Percentiles rank a stretch among this genome's conserved stretches.
Evolutionary conservation across 2,113 vertebrate species (phyloP).

Genomic region (Leucopsar rothschildi): DNA sequence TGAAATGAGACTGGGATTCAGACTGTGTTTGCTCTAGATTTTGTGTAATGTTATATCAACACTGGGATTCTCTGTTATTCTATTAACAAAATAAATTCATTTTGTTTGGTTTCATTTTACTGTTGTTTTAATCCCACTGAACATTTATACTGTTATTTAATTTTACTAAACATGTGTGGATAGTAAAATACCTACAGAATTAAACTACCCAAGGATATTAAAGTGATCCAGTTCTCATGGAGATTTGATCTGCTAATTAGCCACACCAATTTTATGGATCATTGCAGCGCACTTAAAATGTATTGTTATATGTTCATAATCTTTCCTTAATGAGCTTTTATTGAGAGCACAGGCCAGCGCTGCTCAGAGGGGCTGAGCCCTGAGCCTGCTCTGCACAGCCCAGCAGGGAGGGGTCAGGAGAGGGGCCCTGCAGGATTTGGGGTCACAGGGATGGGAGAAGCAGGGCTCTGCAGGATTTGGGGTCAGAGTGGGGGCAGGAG

Average conservation of each 20-base stretch:
- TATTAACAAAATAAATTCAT: constrained; percentile 83
- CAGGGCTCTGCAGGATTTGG: background rate
- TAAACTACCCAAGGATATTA: constrained; percentile 76
- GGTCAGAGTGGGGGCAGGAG: background rate
- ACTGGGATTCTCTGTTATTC: constrained; percentile 79
- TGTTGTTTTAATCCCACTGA: constrained; percentile 79
- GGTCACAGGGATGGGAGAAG: background rate
- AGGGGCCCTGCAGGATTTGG: background rate
- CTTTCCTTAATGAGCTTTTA: constrained; percentile 81
- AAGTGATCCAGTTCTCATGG: constrained; percentile 74
- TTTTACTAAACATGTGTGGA: constrained; percentile 78
- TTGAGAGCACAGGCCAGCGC: constrained; percentile 70
- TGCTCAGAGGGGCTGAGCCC: background rate
- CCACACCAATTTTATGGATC: constrained; percentile 82
- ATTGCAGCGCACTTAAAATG: constrained; percentile 79
- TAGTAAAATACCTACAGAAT: constrained; percentile 78
- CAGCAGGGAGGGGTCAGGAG: background rate
- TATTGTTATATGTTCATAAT: constrained; percentile 81
- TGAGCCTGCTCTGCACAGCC: background rate
- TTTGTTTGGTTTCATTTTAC: constrained; percentile 83
- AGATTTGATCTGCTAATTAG: constrained; percentile 85
- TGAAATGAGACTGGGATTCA: constrained; percentile 82
- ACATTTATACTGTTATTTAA: constrained; percentile 80
- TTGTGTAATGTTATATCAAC: constrained; percentile 81
- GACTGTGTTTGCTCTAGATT: constrained; percentile 79